Evolutionary conservation across 2,113 vertebrate genomes (phyloP).

Genomic region (Myotis davidii): DNA sequence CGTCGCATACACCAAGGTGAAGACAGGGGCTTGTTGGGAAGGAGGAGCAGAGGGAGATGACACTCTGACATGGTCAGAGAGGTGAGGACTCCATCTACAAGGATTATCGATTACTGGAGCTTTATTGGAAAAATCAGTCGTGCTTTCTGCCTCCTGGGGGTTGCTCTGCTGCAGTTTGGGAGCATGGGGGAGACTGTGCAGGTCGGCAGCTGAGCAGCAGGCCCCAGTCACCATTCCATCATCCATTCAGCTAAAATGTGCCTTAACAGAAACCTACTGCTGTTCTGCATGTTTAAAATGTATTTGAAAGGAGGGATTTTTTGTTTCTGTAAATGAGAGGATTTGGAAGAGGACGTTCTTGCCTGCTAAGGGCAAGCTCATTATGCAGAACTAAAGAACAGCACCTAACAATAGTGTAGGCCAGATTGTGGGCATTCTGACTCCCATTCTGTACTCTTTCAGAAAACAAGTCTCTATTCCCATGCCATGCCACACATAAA

Average conservation of each 20-base stretch:
- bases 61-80: conserved; percentile 53
- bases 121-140: conserved; percentile 75
- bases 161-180: conserved; percentile 37
- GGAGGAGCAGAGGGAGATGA: conserved; percentile 27
- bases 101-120: conserved; percentile 70
- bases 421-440: conserved; percentile 48
- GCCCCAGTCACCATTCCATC: conserved; percentile 68
- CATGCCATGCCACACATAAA: not conserved
- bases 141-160: conserved; percentile 68
- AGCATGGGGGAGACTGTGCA: not conserved
- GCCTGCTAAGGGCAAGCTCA: conserved; percentile 22
- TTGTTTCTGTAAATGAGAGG: conserved; percentile 58
- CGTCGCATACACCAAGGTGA: not conserved
- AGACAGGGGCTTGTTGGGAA: conserved; percentile 33
- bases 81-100: not conserved
- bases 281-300: conserved; percentile 66
- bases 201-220: conserved; percentile 65
- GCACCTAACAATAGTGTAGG: conserved; percentile 21
- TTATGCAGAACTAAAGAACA: conserved; percentile 43
- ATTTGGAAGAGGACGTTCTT: conserved; percentile 49
- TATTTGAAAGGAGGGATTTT: conserved; percentile 54
- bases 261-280: conserved; percentile 75
- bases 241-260: conserved; percentile 72
- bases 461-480: not conserved
- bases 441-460: not conserved